Base-by-base conservation (phyloP, 2,797 vertebrate genomes). In the Coendou prehensilis region DNA sequence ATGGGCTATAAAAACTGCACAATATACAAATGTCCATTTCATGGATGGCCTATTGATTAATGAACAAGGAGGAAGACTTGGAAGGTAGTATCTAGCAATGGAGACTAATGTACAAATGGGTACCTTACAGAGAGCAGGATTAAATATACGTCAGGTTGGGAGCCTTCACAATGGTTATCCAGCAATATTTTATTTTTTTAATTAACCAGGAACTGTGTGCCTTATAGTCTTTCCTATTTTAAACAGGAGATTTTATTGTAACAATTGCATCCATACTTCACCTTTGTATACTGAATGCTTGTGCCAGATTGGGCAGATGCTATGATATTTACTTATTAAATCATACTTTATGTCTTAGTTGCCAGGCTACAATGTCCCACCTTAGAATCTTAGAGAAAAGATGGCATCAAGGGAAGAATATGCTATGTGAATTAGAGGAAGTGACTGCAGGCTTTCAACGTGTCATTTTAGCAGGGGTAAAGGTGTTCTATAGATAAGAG, bases 251-350 rank as follows among this genome's bases (percentile, higher is more conserved):
- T 83, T 93, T 95, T 79, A 78, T 87, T 87, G 41, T 28, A 82
- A 83, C 52, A 90, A 61, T 87, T 26, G 41, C 59, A 8, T 37
- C 11, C 8, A 18, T 82, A 67, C 37, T 47, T 91, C 26, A 64
- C 54, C 6, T n/a, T 80, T 54, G 9, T 26, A 26, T 67, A 56
- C 50, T 87, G 47, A 28, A 84, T 73, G 50, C 57, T 83, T 86
- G 11, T 82, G 37, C 2, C 9, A 89, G 9, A 22, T 23, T 71
- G 45, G 17, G n/a, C 5, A 61, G 75, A 81, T 45, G 61, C 69
- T 26, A 64, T 84, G 64, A 81, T 75, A 81, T 69, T 86, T 61
- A 54, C 22, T 76, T 94, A 59, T 89, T 85, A 81, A 89, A n/a
- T 85, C 56, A 54, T 17, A 63, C 57, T 64, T 80, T 18, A 69